These are phyloP conservation scores for Seison nebaliae DNA, from an alignment of 1,140 invertebrate genomes.

Conservation along the genomic window DNA sequence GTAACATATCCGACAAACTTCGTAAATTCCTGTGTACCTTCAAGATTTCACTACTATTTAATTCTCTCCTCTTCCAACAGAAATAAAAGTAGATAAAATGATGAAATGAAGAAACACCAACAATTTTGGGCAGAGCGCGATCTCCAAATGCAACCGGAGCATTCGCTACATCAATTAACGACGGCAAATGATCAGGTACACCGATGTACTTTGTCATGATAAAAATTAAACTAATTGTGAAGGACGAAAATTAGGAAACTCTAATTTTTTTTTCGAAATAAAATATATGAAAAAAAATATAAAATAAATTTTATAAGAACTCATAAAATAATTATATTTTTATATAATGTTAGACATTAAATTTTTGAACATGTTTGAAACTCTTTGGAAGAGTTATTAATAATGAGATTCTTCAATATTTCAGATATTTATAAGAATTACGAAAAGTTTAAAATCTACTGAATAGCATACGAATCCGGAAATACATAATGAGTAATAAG, in stretches of 20 bases:
- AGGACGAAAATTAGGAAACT: not conserved
- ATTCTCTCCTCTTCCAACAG: slow-evolving; percentile 22
- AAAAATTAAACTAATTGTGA: not conserved
- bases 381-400: too few species aligned
- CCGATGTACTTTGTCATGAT: slow-evolving; percentile 6
- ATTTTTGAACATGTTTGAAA: too few species aligned
- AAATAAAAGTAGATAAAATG: slow-evolving; percentile 1
- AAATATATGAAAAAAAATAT: too few species aligned
- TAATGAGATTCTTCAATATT: too few species aligned
- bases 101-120: slow-evolving; percentile 14
- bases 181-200: slow-evolving; percentile 16
- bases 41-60: slow-evolving; percentile 19
- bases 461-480: too few species aligned
- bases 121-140: slow-evolving; percentile 19
- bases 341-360: too few species aligned
- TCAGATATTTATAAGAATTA: too few species aligned
- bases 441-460: too few species aligned
- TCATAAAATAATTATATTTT: too few species aligned
- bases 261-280: too few species aligned
- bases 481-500: too few species aligned
- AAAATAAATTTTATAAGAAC: too few species aligned
- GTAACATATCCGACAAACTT: slow-evolving; percentile 26
- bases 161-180: slow-evolving; percentile 19
- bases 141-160: slow-evolving; percentile 21
- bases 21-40: slow-evolving; percentile 24